Base-by-base conservation (phyloP, 2,888 invertebrate genomes). In the Plagodis pulveraria region DNA sequence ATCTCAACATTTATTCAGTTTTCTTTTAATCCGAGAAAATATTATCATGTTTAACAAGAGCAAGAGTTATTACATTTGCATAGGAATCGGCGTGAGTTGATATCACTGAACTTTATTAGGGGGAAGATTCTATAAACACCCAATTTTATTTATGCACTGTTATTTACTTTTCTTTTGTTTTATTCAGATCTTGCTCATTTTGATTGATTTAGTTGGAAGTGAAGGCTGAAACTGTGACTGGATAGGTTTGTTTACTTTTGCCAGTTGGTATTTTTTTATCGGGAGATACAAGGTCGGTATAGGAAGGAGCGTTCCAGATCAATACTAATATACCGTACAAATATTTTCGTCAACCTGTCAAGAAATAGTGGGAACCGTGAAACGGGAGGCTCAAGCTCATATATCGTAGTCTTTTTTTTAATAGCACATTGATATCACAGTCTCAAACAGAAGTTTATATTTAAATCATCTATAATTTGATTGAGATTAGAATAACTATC, bases 51-150 rank as follows among this genome's bases (percentile, higher is more conserved):
- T 85, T 81, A 79, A 84, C 81, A 78, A 80, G 81, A 82, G 83
- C 79, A 86, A 86, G 83, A 84, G 86, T 85, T 88, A 81, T 84
- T 73, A 78, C 76, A 91, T 91, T 90, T 78, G 78, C 91, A 91
- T 91, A 77, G 72, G 67, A 87, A 91, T 90, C 67, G 74, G 47
- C 65, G 69, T 70, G 72, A 80, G 74, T 78, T 81, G 78, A 83
- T 83, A 83, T 81, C 78, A 78, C 75, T 81, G 80, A 78, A 76
- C 80, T 83, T 85, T 82, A 82, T 83, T 83, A 81, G 76, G 80
- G 76, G 74, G 82, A 79, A 77, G 73, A 77, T 71, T 72, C 79
- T 74, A 78, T 83, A 83, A 86, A 86, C 83, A 86, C 83, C 76
- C 83, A 80, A 79, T 81, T 76, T 73, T 80, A 69, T 72, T 72